Evolutionary conservation across 2,113 vertebrate genomes (phyloP).

Genomic region (Varanus komodoensis): DNA sequence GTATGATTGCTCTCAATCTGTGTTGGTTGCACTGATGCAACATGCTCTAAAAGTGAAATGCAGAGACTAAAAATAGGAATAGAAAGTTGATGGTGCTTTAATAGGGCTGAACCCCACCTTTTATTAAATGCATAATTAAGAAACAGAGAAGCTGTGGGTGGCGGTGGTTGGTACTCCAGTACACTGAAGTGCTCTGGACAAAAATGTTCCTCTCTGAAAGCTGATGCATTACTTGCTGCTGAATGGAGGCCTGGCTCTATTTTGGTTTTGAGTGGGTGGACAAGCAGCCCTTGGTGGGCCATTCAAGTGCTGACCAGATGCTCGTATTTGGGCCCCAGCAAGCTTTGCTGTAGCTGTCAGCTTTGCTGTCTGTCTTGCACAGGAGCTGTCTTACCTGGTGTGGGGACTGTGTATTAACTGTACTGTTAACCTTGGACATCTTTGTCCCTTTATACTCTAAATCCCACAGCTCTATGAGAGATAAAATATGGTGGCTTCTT

Average conservation of each 20-base stretch:
- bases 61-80: not conserved
- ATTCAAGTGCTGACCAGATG: not conserved
- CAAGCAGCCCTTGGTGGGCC: not conserved
- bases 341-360: not conserved
- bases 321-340: not conserved
- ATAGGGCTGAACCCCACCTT: not conserved
- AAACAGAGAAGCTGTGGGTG: not conserved
- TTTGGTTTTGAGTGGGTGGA: no score
- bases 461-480: no score
- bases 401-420: no score
- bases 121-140: not conserved
- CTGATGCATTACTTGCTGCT: not conserved
- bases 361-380: not conserved
- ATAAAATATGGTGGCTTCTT: no score
- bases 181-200: not conserved
- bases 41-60: not conserved
- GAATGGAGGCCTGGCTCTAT: not conserved
- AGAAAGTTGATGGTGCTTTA: not conserved
- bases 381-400: no score
- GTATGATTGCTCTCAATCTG: not conserved
- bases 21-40: not conserved
- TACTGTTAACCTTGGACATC: no score
- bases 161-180: not conserved
- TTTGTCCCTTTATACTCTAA: no score
- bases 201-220: no score